Evolutionary conservation across 2,888 invertebrate genomes (phyloP), one percentile per base, ranked within the genome.

Genomic region (Camponotus fellah): DNA sequence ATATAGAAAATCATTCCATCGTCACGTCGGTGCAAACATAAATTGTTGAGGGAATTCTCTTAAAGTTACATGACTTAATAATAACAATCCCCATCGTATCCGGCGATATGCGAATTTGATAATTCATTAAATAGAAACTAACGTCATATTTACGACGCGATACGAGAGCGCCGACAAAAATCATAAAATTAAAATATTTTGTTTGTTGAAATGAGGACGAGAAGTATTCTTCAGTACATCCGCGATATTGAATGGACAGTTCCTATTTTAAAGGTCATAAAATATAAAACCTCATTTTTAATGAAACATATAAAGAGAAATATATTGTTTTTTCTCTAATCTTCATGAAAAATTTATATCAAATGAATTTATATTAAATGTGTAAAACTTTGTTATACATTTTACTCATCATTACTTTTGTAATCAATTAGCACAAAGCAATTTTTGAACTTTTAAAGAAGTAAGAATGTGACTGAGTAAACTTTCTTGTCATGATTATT

Each of bases 111-210:
- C 26, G n/a, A 3, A 21, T 60, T 71, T 83, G 62, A 76, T 76
- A 69, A 37, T 43, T 26, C 81, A 62, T 80, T 69, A 80, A 83
- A 83, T 40, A 62, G 34, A 46, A 66, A 82, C 77, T 77, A 82
- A 76, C 58, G 58, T 64, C 58, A 32, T 46, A 66, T 56, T 82
- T 82, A 80, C 79, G 71, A 37, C 37, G 26, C 26, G 60, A 71
- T 71, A 80, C 60, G 72, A 79, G 46, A 46, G 46, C 60, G 71
- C 60, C 37, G 34, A 66, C 58, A 37, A 66, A 66, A 82, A 82
- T 76, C 82, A 49, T 82, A 82, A 82, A 82, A 66, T 66, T 82
- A 43, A 81, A 75, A 76, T 82, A 82, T 76, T 77, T 77, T 17
- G 34, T 26, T 80, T 71, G 46, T n/a, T n/a, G 58, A 68, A 77